phyloP scores from a whole-genome alignment of 2,797 vertebrate genomes.

The Geotrypetes seraphini region DNA sequence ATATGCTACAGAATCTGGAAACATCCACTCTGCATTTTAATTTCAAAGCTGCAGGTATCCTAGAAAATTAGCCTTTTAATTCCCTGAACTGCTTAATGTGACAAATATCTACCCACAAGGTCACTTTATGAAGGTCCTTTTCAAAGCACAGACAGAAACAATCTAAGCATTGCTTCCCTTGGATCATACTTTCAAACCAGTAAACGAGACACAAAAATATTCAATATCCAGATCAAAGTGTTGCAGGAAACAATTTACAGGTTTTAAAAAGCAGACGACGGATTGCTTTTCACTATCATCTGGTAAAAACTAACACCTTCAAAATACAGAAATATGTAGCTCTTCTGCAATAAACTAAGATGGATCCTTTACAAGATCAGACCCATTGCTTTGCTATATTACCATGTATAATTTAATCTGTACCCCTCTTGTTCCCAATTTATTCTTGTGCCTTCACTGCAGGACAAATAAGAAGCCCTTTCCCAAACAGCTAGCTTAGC shows the following conservation, averaged over 20 bases:
- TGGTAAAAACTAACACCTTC: conserved; percentile 4
- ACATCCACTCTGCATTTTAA: not conserved
- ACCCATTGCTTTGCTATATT: conserved; percentile 21
- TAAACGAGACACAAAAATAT: conserved; percentile 9
- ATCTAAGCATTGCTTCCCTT: conserved; percentile 8
- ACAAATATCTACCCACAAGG: conserved; percentile 12
- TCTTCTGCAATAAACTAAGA: conserved; percentile 11
- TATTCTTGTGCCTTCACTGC: conserved; percentile 15
- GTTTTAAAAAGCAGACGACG: conserved; percentile 8
- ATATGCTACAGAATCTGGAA: not conserved
- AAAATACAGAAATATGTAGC: too few species aligned
- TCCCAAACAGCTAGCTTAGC: conserved; percentile 14
- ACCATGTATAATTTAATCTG: conserved; percentile 15
- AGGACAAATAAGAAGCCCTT: conserved; percentile 8
- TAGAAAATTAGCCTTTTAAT: not conserved
- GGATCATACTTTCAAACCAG: conserved; percentile 8
- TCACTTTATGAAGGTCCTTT: conserved; percentile 14
- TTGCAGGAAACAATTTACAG: conserved; percentile 8
- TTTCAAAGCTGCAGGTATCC: not conserved
- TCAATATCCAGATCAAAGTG: conserved; percentile 7
- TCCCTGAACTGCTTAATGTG: not conserved
- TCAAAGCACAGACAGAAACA: conserved; percentile 9
- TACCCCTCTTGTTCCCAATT: conserved; percentile 13
- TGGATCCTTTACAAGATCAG: conserved; percentile 10
- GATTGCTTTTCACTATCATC: conserved; percentile 3